Evolutionary conservation across 2,888 invertebrate species (phyloP), one percentile per base, ranked within the genome.

Genomic region (Maniola hyperantus): DNA sequence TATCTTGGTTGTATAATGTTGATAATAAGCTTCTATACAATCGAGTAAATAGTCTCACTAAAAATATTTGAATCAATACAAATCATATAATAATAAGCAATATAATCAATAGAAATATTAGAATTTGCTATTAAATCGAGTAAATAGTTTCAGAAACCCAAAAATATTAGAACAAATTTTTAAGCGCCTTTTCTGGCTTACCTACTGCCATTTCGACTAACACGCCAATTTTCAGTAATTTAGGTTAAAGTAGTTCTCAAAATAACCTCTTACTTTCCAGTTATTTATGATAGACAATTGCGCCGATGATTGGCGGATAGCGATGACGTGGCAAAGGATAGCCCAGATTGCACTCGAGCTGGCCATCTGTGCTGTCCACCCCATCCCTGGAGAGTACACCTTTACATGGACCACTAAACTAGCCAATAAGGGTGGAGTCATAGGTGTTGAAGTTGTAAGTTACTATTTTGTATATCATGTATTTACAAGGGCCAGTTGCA

Each of bases 261-360:
- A 2, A 8, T 48, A 26, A 51, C 11, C 6, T 61, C 2, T 36
- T 39, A 20, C 34, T 11, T 94, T 94, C 54, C 95, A 99, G 99
- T 95, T 99, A 93, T 99, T 99, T 94, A 99, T 99, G 97, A 99
- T 99, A 93, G 99, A 99, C 95, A 99, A 99, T 94, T 99, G 99
- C 93, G 99, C 99, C 76, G 99, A 99, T 90, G 99, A 99, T 94
- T 99, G 99, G 99, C 95, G 99, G 86, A 99, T 99, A 93, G 99
- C 99, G 82, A 98, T 99, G 97, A 99, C 99, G 78, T 98, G 98
- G 96, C 98, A 99, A 92, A 95, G 99, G 89, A 97, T 99, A 90
- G 95, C 96, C 81, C 97, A 97, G 93, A 98, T 99, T 84, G 94
- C 95, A 69, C 94, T 98, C 83, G 99, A 99, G 93, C 94, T 99